These are phyloP conservation scores for Drosophila pseudoobscura DNA, from an alignment of 1,140 invertebrate genomes.

Conservation along the genomic window DNA sequence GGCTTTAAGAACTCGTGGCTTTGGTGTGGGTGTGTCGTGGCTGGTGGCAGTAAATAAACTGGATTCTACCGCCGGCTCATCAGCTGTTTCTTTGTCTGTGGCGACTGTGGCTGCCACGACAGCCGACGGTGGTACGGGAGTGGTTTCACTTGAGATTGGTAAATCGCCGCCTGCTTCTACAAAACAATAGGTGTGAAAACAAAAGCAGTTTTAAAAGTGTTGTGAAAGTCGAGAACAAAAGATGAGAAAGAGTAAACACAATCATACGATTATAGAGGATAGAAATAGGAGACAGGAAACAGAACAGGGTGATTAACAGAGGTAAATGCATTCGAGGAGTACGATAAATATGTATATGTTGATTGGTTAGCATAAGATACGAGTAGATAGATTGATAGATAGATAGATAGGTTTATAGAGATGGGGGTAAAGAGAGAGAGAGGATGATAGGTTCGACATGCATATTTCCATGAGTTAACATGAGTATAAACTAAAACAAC, in stretches of 20 bases:
- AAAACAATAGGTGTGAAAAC: slow-evolving; percentile 83
- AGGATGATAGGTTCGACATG: slow-evolving; percentile 38
- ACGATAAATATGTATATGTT: neutral
- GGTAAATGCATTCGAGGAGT: slow-evolving; percentile 36
- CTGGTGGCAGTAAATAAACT: slow-evolving; percentile 52
- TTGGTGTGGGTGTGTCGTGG: slow-evolving; percentile 77
- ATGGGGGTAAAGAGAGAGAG: slow-evolving; percentile 32
- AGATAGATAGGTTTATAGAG: slow-evolving; percentile 53
- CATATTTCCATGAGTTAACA: slow-evolving; percentile 35
- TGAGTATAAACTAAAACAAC: slow-evolving; percentile 47
- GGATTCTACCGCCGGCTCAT: slow-evolving; percentile 54
- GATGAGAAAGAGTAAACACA: slow-evolving; percentile 63
- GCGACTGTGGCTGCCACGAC: slow-evolving; percentile 38
- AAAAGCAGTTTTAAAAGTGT: slow-evolving; percentile 82
- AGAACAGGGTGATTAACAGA: slow-evolving; percentile 12
- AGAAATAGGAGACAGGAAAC: slow-evolving; percentile 24
- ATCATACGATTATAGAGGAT: slow-evolving; percentile 40
- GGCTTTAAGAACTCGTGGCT: slow-evolving; percentile 74
- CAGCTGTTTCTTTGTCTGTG: slow-evolving; percentile 41
- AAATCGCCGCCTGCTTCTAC: slow-evolving; percentile 82
- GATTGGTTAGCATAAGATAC: slow-evolving; percentile 32
- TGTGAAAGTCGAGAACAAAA: slow-evolving; percentile 68
- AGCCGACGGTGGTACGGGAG: slow-evolving; percentile 74
- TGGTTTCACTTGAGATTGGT: slow-evolving; percentile 76
- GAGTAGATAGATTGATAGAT: slow-evolving; percentile 17